Evolutionary conservation across 2,888 invertebrate species (phyloP).

Genomic region (Leucoptera coffeella): DNA sequence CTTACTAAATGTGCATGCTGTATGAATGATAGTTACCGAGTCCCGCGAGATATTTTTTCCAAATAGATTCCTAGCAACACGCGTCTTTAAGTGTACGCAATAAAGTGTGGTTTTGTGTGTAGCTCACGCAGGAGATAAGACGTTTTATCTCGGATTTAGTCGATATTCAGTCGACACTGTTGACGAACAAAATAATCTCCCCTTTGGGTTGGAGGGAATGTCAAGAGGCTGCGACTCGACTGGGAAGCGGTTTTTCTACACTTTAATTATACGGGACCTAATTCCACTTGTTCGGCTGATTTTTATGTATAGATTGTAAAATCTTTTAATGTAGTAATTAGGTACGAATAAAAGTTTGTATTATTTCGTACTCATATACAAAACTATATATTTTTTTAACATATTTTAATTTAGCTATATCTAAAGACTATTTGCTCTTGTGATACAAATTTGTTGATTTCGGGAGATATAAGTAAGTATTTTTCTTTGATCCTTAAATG

Average conservation of each 20-base stretch:
- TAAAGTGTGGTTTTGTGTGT: slow-evolving; percentile 27
- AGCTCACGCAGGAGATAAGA: slow-evolving; percentile 22
- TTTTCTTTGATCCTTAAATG: no score
- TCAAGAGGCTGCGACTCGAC: slow-evolving; percentile 54
- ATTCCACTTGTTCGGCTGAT: no score
- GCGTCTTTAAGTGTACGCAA: no score
- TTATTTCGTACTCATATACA: no score
- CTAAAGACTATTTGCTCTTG: no score
- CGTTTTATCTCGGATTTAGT: slow-evolving; percentile 36
- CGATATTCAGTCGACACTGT: slow-evolving; percentile 46
- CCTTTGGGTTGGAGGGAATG: slow-evolving; percentile 30
- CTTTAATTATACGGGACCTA: slow-evolving; percentile 52
- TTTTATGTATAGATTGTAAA: no score
- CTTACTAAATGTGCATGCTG: slow-evolving; percentile 34
- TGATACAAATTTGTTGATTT: no score
- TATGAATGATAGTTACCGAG: slow-evolving; percentile 35
- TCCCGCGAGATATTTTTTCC: slow-evolving; percentile 29
- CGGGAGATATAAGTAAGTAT: no score
- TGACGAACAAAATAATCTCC: slow-evolving; percentile 50
- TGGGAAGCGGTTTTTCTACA: slow-evolving; percentile 47
- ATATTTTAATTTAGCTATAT: no score
- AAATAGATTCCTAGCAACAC: slow-evolving; percentile 19
- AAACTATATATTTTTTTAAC: no score
- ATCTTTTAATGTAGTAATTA: no score
- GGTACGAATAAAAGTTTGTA: no score